Percentiles rank a stretch among this genome's conserved stretches.
Evolutionary conservation across 2,113 vertebrate genomes (phyloP).

Genomic region (Hippocampus mohnikei): DNA sequence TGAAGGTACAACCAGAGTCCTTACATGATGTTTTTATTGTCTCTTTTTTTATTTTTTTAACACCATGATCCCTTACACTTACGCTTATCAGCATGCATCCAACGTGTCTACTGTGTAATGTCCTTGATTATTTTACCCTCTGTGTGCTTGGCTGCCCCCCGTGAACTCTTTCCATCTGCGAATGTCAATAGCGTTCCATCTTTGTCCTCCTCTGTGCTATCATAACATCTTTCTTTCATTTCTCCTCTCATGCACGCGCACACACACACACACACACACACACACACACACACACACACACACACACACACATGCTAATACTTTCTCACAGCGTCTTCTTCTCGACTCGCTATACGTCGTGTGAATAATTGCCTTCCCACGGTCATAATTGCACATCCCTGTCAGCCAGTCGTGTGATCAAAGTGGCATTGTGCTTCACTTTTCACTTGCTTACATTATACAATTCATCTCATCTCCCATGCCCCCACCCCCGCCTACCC

Average conservation of each 20-base stretch:
- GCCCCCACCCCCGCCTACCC: constrained; percentile 32
- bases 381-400: constrained; percentile 68
- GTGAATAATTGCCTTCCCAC: constrained; percentile 72
- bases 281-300: constrained; percentile 13
- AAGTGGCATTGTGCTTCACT: constrained; percentile 65
- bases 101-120: constrained; percentile 34
- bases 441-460: constrained; percentile 65
- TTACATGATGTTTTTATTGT: constrained; percentile 55
- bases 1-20: constrained; percentile 85
- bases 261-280: constrained; percentile 14
- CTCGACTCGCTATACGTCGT: constrained; percentile 60
- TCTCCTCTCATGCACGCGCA: constrained; percentile 7
- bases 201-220: constrained; percentile 63
- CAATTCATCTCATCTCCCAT: constrained; percentile 44
- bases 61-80: constrained; percentile 17
- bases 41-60: not conserved
- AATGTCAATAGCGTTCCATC: constrained; percentile 57
- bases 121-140: constrained; percentile 44
- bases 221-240: constrained; percentile 50
- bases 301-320: constrained; percentile 18
- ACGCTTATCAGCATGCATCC: constrained; percentile 60
- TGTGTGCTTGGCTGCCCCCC: constrained; percentile 61
- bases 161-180: constrained; percentile 52
- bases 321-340: constrained; percentile 27
- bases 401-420: constrained; percentile 72